Percentiles rank a stretch among this genome's conserved stretches.
Evolutionary conservation across 2,113 vertebrate species (phyloP).

Genomic region (Notarius quadriscutis): DNA sequence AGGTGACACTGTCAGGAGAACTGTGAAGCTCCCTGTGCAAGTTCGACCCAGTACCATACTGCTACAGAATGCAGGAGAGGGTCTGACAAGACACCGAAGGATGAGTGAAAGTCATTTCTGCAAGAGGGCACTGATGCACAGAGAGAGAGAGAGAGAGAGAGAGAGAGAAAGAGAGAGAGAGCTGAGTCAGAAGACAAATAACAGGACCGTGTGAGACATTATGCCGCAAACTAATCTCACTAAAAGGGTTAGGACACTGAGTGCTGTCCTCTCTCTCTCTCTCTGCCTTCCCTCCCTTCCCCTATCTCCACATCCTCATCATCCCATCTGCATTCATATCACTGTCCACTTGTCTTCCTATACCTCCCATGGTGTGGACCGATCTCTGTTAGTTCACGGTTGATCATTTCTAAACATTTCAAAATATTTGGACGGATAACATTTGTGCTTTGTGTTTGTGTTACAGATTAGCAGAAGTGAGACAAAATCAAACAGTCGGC

Average conservation of each 20-base stretch:
- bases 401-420: not conserved
- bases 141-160: too few relatives aligned
- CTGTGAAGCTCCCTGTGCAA: constrained; percentile 7
- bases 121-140: constrained; percentile 33
- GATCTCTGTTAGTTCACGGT: not conserved
- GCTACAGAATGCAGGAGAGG: constrained; percentile 14
- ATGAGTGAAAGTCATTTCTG: constrained; percentile 42
- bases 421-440: constrained; percentile 28
- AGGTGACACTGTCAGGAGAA: constrained; percentile 17
- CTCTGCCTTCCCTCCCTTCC: constrained; percentile 45
- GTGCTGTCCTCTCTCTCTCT: constrained; percentile 54
- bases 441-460: constrained; percentile 22
- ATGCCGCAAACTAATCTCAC: constrained; percentile 74
- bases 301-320: not conserved
- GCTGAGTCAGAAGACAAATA: constrained; percentile 75
- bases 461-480: constrained; percentile 46
- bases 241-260: constrained; percentile 75
- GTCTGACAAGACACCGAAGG: constrained; percentile 22
- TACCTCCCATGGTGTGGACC: not conserved
- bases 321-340: not conserved
- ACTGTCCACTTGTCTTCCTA: constrained; percentile 5
- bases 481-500: constrained; percentile 5
- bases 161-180: constrained; percentile 45
- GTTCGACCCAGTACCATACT: not conserved
- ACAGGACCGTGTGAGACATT: constrained; percentile 63